Base-by-base conservation (phyloP, 2,888 invertebrate species). In the Bombylius discolor region DNA sequence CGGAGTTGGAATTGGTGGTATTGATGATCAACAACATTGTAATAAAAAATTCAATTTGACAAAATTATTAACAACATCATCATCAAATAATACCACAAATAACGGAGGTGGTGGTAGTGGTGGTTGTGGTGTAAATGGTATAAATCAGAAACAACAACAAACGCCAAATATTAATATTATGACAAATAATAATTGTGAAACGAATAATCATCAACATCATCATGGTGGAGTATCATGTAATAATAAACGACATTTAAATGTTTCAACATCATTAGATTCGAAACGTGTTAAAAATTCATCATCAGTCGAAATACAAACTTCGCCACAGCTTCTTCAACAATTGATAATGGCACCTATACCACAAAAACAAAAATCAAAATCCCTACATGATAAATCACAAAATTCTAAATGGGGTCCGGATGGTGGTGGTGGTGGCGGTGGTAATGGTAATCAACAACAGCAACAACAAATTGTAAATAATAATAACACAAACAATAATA, bases 241-340 rank as follows among this genome's bases (percentile, higher is more conserved):
- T 52, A 58, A 62, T 54, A 64, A 64, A 57, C 63, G 64, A 56
- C 62, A 62, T 36, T 60, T 62, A 49, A 60, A 59, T 59, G 48
- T 55, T 45, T 33, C 51, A 34, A 49, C 55, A 34, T 42, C 60
- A 6, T 51, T 58, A 11, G 60, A 59, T 14, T 47, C 60, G 31
- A 63, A 61, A 52, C 54, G 62, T 36, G 49, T 55, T 14, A 72
- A 70, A 65, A 68, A 68, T 61, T 63, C 65, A 45, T 60, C 62
- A 9, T 55, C 64, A 5, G 62, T 66, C 32, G 70, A 71, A 51
- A 62, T 67, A 62, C 67, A 67, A 51, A 59, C 65, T 52, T 65
- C 73, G 36, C 68, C 79, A 6, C 81, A 81, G 64, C 69, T 82
- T 49, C 64, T 82, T 33, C 82, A 82, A 59, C 81, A 82, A 64